Conservation (phyloP, 2,888 invertebrate genomes). For the Malacosoma neustria region DNA sequence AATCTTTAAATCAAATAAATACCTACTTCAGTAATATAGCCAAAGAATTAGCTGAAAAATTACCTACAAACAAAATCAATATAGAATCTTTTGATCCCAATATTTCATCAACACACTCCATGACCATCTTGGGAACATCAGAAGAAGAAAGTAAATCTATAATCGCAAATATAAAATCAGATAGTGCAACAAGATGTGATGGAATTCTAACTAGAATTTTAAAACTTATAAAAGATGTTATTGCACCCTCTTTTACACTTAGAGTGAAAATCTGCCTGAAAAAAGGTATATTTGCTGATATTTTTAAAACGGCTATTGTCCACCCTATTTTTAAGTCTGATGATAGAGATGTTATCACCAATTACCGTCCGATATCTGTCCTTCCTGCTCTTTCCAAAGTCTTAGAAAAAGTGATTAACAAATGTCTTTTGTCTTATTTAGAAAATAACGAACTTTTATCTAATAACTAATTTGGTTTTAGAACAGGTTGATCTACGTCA, state of each 20-base stretch:
- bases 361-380: conserved; percentile 10
- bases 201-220: conserved; percentile 4
- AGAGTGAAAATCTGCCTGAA: conserved; percentile 3
- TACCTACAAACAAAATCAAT: too few species aligned
- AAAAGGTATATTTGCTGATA: conserved; percentile 5
- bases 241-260: conserved; percentile 3
- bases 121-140: conserved; percentile 3
- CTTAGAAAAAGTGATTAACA: conserved; percentile 6
- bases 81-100: too few species aligned
- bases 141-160: conserved; percentile 5
- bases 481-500: neutral
- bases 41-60: too few species aligned
- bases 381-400: conserved; percentile 8
- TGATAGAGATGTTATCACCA: conserved; percentile 6
- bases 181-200: conserved; percentile 7
- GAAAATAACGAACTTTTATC: conserved; percentile 4
- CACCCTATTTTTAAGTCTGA: too few species aligned
- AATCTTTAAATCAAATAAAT: too few species aligned
- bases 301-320: conserved; percentile 5
- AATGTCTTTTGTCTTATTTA: conserved; percentile 2
- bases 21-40: too few species aligned
- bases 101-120: neutral
- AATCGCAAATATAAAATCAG: conserved; percentile 1
- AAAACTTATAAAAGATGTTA: neutral
- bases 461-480: conserved; percentile 9